Conservation (phyloP, 1,140 invertebrate genomes). For the Zaprionus capensis region DNA sequence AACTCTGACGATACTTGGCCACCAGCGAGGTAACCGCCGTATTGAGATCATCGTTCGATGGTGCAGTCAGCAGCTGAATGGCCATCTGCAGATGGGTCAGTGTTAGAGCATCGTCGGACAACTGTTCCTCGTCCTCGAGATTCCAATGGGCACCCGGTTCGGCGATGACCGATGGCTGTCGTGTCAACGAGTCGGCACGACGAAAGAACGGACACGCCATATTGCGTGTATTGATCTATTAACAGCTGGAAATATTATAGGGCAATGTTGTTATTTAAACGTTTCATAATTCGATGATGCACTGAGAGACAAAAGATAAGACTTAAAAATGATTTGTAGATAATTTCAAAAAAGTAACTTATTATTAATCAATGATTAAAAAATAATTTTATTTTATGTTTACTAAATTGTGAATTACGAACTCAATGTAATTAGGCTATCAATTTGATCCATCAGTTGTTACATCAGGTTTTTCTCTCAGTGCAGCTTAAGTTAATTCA, state of each 20-base stretch:
- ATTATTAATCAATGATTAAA: too few relatives aligned
- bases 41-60: constrained; percentile 84
- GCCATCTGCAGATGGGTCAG: constrained; percentile 86
- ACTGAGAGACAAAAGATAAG: neutral
- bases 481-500: constrained; percentile 13
- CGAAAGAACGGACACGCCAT: constrained; percentile 84
- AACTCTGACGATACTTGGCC: constrained; percentile 77
- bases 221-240: constrained; percentile 54
- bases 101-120: constrained; percentile 79
- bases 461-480: neutral
- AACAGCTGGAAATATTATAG: constrained; percentile 23
- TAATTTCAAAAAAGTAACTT: too few relatives aligned
- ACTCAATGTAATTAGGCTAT: neutral
- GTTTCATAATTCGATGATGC: constrained; percentile 14
- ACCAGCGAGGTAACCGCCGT: constrained; percentile 77
- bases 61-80: constrained; percentile 86
- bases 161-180: constrained; percentile 79
- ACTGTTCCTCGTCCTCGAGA: constrained; percentile 77
- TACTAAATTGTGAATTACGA: neutral
- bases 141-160: constrained; percentile 75
- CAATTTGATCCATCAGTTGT: too few relatives aligned
- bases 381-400: neutral
- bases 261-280: neutral
- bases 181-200: constrained; percentile 70
- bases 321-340: neutral